Base-by-base conservation (phyloP, 1,140 invertebrate species). In the Drosophila miranda region DNA sequence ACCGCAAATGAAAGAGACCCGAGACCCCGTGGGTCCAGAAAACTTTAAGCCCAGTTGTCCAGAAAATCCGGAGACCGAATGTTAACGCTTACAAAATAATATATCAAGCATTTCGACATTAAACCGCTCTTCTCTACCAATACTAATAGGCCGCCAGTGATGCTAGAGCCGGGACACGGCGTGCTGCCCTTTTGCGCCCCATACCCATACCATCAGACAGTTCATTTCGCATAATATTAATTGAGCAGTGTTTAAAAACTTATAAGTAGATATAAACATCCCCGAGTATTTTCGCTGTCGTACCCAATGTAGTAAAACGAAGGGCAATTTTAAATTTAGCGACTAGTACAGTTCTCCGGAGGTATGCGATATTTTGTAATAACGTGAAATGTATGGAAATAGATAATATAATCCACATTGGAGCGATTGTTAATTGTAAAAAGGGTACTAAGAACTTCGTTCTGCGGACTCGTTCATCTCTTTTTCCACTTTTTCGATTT, bases 21-120 rank as follows among this genome's bases (percentile, higher is more conserved):
- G 23, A 26, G 23, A 19, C 1, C 4, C 23, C 4, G 23, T 26
- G 23, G 23, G 81, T 7, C 81, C 72, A 0, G 80, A 84, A 49
- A 66, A 61, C n/a, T 69, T 53, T 19, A 70, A 54, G 44, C 80
- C 81, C 1, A 66, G 4, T 6, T 84, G 76, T 67, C 34, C 34
- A 0, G 11, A 9, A 34, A 34, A 8, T 30, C 2, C 8, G 6
- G 28, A 13, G 11, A 11, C 11, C 3, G 5, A 38, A 38, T 38
- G 34, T 13, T 13, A 38, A 13, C 11, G 2, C 13, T 41, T 42
- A 2, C 6, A 26, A n/a, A 23, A 41, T 9, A 41, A 19, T 19
- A 2, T 19, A 19, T 8, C 7, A 6, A 1, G 7, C 2, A 28
- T 28, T 28, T 28, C 7, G 3, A 38, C 13, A 14, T 19, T 19